A percentile compares a stretch with the other conserved stretches of the same genome.
These are phyloP conservation scores for Montipora capricornis DNA, from an alignment of 64 coral and sea anemone species.

Conservation along the genomic window DNA sequence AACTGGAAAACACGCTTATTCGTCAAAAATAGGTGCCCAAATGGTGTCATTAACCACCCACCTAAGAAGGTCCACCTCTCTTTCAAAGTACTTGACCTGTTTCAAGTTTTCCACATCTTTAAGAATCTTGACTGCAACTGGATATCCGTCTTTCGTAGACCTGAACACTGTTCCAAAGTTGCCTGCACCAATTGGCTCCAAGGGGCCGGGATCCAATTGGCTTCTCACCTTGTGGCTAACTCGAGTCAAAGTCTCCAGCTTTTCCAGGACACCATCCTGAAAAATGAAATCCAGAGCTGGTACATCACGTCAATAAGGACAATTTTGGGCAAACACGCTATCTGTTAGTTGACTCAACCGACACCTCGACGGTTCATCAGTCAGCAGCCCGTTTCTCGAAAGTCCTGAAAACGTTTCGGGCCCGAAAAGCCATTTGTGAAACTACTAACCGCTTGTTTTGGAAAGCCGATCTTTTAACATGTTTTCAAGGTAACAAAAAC, in stretches of 20 bases:
- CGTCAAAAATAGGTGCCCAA: no score
- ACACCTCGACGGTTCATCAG: no score
- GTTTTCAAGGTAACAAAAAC: no score
- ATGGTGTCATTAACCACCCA: neutral
- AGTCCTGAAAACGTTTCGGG: no score
- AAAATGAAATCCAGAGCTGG: neutral
- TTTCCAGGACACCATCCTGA: slow-evolving; percentile 42
- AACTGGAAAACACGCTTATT: no score
- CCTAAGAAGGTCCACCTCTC: slow-evolving; percentile 70
- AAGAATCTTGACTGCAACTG: slow-evolving; percentile 73
- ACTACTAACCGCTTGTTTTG: no score
- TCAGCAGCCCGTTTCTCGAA: no score
- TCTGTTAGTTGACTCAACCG: no score
- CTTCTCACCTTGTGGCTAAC: slow-evolving; percentile 57
- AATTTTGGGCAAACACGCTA: no score
- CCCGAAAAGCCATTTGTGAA: no score
- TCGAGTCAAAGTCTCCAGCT: slow-evolving; percentile 49
- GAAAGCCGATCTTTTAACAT: no score
- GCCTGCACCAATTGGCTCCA: slow-evolving; percentile 61
- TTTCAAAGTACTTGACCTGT: slow-evolving; percentile 58
- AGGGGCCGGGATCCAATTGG: slow-evolving; percentile 47
- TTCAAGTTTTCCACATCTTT: slow-evolving; percentile 51
- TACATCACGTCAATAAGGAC: fast-evolving
- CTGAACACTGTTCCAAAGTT: slow-evolving; percentile 67
- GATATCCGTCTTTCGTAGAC: slow-evolving; percentile 50